Percentiles rank a stretch among this genome's conserved stretches.
These are phyloP conservation scores for Enteromius argenteus DNA, from an alignment of 2,797 vertebrate species.

Conservation along the genomic window DNA sequence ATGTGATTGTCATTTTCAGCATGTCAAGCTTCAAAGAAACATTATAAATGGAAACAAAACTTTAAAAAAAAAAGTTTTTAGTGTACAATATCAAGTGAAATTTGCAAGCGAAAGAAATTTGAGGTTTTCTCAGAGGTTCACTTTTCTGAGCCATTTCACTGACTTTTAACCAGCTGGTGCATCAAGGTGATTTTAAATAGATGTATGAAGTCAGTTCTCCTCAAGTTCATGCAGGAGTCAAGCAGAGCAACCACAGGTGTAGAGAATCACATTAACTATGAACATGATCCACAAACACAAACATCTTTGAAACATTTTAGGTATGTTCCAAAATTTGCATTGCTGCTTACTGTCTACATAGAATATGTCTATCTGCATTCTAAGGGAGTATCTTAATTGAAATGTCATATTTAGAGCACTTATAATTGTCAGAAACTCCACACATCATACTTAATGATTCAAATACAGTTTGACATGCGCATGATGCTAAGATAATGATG, in stretches of 20 bases:
- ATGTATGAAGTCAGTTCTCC: constrained; percentile 2
- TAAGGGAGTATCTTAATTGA: not conserved
- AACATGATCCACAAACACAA: not conserved
- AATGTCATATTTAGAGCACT: not conserved
- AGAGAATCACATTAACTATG: constrained; percentile 1
- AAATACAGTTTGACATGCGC: not conserved
- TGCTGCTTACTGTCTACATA: not conserved
- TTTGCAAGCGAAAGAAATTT: not conserved
- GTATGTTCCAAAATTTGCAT: not conserved
- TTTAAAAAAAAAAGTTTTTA: not conserved
- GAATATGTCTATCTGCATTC: not conserved
- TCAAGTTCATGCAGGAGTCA: not conserved
- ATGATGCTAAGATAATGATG: not conserved
- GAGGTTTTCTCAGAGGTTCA: not conserved
- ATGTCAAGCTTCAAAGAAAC: not conserved
- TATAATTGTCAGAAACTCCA: not conserved
- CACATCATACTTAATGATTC: not conserved
- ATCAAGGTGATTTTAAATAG: not conserved
- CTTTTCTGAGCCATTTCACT: not conserved
- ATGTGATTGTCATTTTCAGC: not conserved
- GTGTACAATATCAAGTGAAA: not conserved
- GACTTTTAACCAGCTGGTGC: constrained; percentile 13
- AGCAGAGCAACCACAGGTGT: constrained; percentile 7
- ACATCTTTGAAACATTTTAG: not conserved
- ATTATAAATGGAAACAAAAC: not conserved